Conservation (phyloP, 2,113 vertebrate genomes). For the Catharus fuscescens region DNA sequence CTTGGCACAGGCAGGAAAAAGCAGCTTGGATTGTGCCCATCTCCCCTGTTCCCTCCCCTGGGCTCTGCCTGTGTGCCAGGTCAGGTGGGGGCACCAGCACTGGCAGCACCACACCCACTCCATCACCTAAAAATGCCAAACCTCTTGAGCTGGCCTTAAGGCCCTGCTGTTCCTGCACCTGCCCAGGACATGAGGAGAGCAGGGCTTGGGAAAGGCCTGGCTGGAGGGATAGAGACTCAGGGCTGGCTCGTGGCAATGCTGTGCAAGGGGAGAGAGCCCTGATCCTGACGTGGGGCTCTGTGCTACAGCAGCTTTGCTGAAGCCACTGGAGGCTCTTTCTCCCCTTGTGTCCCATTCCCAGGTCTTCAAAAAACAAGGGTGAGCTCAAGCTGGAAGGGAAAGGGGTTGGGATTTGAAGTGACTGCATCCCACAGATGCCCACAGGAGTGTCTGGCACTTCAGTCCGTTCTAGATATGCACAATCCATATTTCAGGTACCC, state of each 20-base stretch:
- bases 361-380: not conserved
- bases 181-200: rapidly evolving
- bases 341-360: not conserved
- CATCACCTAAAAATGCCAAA: not conserved
- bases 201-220: rapidly evolving
- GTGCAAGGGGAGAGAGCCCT: not conserved
- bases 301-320: not conserved
- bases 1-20: not conserved
- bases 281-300: rapidly evolving
- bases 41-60: not conserved
- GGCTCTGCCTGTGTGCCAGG: not conserved
- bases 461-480: not conserved
- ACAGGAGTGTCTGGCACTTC: not conserved
- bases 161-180: rapidly evolving
- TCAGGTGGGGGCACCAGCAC: not conserved
- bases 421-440: not conserved
- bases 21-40: constrained; percentile 17
- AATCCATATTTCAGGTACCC: rapidly evolving
- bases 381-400: not conserved
- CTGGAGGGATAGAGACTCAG: not conserved
- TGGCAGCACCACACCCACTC: not conserved
- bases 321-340: not conserved
- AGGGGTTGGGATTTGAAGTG: not conserved
- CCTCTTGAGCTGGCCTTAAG: rapidly evolving
- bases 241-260: rapidly evolving